Base-by-base conservation (phyloP, 2,797 vertebrate species). In the Neostethus bicornis region DNA sequence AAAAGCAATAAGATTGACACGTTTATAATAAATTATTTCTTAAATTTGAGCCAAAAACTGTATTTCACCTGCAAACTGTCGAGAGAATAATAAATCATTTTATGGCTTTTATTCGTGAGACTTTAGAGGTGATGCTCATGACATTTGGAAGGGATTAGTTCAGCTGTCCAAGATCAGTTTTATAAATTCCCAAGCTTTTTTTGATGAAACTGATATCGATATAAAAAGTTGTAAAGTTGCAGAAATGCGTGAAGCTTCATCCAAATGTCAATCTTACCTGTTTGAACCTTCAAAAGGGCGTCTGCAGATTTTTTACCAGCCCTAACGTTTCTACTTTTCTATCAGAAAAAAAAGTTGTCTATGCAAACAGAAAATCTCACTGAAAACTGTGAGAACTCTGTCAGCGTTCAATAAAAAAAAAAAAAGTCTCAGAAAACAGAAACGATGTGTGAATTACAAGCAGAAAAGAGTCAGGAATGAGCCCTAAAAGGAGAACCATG, bases 121-220 rank as follows among this genome's bases (percentile, higher is more conserved):
- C 59, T 67, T 45, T 16, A 60, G 31, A 52, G 50, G 67, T 76
- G 56, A 55, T 63, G 42, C 39, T 62, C 1, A 3, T 25, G 58
- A 61, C 78, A 73, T 78, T 85, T 84, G 75, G 72, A 73, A 71
- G 65, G 23, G 13, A 66, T 77, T 68, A 64, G 35, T 64, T 61
- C 6, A 60, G 51, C 42, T 59, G 32, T 72, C 49, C n/a, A 51
- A 28, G 42, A 68, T 26, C 41, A 56, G 62, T 76, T 66, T 65
- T 52, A 46, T 58, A 75, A 70, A 70, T 53, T 56, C 38, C 37
- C 45, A 21, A 28, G 1, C 2, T 32, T 54, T 66, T n/a, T 51
- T 47, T 4, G 4, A 38, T 13, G 50, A 62, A 44, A 46, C 42
- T 3, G 32, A 61, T 23, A 28, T 16, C 12, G 48, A 31, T 51